Evolutionary conservation across 2,113 vertebrate genomes (phyloP).

Genomic region (Xiphias gladius): DNA sequence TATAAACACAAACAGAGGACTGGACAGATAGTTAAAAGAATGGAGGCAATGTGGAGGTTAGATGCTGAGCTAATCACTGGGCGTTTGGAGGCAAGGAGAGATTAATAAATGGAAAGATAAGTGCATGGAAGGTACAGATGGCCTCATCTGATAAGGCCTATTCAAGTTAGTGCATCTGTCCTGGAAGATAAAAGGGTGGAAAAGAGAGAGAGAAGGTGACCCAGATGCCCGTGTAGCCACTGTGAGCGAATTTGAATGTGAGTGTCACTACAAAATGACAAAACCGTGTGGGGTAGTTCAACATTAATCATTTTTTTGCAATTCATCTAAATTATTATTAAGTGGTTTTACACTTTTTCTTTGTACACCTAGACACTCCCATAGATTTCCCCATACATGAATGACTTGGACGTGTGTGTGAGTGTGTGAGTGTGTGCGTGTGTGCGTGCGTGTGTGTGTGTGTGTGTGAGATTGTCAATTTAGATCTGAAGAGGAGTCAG

Average conservation of each 20-base stretch:
- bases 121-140: slow-evolving; percentile 30
- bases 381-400: background rate
- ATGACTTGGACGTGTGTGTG: background rate
- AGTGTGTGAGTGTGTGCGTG: background rate
- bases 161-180: slow-evolving; percentile 18
- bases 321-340: background rate
- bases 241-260: background rate
- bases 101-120: slow-evolving; percentile 31
- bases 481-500: slow-evolving; percentile 10
- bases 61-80: slow-evolving; percentile 25
- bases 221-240: background rate
- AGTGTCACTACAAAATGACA: background rate
- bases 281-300: background rate
- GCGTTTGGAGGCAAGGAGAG: slow-evolving; percentile 11
- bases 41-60: slow-evolving; percentile 10
- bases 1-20: slow-evolving; percentile 22
- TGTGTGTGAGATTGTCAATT: slow-evolving; percentile 2
- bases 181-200: background rate
- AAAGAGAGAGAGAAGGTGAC: background rate
- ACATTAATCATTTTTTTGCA: background rate
- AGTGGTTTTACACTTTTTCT: background rate
- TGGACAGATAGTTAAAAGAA: slow-evolving; percentile 28
- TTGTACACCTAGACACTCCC: background rate
- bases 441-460: too few relatives aligned
- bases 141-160: slow-evolving; percentile 21